A percentile compares a stretch with the other conserved stretches of the same genome.
These are phyloP conservation scores for Muraenolepis orangiensis DNA, from an alignment of 2,797 vertebrate species.

Conservation along the genomic window DNA sequence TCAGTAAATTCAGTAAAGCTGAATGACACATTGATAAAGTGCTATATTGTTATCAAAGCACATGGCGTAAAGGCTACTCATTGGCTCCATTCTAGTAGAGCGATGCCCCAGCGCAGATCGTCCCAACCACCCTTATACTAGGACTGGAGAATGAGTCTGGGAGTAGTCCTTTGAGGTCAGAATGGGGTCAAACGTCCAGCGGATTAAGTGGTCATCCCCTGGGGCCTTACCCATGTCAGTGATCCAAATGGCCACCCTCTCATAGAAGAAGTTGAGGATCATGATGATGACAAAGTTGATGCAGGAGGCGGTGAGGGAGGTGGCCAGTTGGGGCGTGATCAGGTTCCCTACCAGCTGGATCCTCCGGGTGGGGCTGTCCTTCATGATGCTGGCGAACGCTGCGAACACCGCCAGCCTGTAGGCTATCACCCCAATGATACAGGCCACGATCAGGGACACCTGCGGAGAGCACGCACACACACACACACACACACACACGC, in stretches of 20 bases:
- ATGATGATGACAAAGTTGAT: slow-evolving; percentile 97
- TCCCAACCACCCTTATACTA: too few species aligned
- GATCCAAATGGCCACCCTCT: slow-evolving; percentile 92
- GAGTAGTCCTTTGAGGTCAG: neutral
- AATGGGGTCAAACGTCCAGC: neutral
- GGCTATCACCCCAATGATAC: slow-evolving; percentile 90
- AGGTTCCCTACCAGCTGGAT: slow-evolving; percentile 80
- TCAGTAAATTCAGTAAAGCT: too few species aligned
- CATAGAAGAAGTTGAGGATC: slow-evolving; percentile 95
- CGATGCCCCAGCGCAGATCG: too few species aligned
- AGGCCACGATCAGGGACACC: slow-evolving; percentile 87
- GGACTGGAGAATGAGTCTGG: too few species aligned
- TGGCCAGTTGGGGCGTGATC: slow-evolving; percentile 90
- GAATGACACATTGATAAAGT: too few species aligned
- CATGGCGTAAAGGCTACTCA: too few species aligned
- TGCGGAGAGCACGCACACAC: slow-evolving; percentile 44
- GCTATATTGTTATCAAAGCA: too few species aligned
- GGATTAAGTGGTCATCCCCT: neutral
- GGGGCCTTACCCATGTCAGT: slow-evolving; percentile 88
- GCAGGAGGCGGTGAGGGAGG: slow-evolving; percentile 90
- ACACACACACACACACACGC: neutral
- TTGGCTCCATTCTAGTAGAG: too few species aligned
- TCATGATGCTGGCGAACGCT: slow-evolving; percentile 88
- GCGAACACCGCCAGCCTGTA: slow-evolving; percentile 92
- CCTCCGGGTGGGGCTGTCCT: slow-evolving; percentile 75